These are phyloP conservation scores for Drosophila fulvimacula DNA, from an alignment of 2,888 invertebrate genomes.

Conservation along the genomic window DNA sequence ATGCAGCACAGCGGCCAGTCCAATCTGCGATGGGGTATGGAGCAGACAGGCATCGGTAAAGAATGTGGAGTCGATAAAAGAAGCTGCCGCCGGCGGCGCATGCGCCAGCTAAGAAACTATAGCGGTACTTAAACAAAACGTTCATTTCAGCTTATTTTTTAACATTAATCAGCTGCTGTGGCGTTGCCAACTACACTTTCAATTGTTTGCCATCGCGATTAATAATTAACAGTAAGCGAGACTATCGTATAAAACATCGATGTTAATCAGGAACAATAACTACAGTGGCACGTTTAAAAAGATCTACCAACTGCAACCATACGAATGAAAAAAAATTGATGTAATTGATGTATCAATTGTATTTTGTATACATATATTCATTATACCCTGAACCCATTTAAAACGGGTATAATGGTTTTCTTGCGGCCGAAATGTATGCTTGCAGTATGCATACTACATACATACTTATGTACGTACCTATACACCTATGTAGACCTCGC, in stretches of 20 bases:
- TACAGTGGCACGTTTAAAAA: neutral
- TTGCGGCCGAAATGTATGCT: too few relatives aligned
- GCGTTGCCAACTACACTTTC: slow-evolving; percentile 13
- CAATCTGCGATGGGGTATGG: slow-evolving; percentile 98
- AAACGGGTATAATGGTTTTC: too few relatives aligned
- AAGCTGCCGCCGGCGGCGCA: slow-evolving; percentile 86
- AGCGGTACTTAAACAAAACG: slow-evolving; percentile 68
- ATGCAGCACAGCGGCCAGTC: slow-evolving; percentile 94
- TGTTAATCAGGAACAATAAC: neutral
- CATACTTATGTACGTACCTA: too few relatives aligned
- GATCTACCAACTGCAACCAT: neutral
- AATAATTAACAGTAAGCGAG: neutral
- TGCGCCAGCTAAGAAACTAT: slow-evolving; percentile 85
- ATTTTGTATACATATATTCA: too few relatives aligned
- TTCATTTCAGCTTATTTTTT: slow-evolving; percentile 39
- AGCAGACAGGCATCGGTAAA: slow-evolving; percentile 96
- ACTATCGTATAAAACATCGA: neutral
- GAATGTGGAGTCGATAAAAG: slow-evolving; percentile 93
- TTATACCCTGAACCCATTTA: too few relatives aligned
- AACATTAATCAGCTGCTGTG: neutral
- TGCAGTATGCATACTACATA: too few relatives aligned
- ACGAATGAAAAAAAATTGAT: neutral
- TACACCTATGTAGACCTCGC: too few relatives aligned
- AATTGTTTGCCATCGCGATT: neutral
- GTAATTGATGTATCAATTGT: too few relatives aligned